phyloP scores from a whole-genome alignment of 2,888 invertebrate genomes.

The Melanotus villosus region DNA sequence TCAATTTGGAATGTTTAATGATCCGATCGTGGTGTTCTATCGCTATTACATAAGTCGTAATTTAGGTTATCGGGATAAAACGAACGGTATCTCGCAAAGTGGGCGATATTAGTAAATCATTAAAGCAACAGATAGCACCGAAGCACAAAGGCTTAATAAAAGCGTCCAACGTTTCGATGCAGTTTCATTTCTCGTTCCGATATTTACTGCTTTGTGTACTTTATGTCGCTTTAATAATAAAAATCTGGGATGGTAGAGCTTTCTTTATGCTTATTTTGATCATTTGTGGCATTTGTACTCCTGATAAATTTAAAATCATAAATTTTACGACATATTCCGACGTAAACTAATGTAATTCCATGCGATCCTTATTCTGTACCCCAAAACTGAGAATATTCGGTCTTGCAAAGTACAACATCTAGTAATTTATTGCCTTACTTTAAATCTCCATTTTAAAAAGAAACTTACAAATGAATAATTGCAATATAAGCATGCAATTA shows the following conservation, averaged over 20 bases:
- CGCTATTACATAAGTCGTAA: not conserved
- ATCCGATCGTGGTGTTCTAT: not conserved
- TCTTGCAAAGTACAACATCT: too few relatives aligned
- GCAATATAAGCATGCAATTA: slow-evolving; percentile 17
- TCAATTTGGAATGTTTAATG: not conserved
- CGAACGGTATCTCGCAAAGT: not conserved
- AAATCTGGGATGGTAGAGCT: too few relatives aligned
- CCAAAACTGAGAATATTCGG: not conserved
- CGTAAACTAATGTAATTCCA: slow-evolving; percentile 1
- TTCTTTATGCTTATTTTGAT: too few relatives aligned
- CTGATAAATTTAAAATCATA: not conserved
- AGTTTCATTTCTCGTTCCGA: too few relatives aligned
- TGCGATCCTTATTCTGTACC: not conserved
- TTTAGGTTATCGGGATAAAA: not conserved
- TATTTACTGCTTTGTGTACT: too few relatives aligned
- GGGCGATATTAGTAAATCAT: too few relatives aligned
- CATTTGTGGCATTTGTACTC: not conserved
- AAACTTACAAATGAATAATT: not conserved
- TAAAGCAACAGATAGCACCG: too few relatives aligned
- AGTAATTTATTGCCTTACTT: not conserved
- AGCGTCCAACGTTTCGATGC: too few relatives aligned
- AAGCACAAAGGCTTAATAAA: too few relatives aligned
- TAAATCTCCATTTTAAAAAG: not conserved
- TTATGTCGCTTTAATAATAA: too few relatives aligned
- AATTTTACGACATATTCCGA: slow-evolving; percentile 4